Evolutionary conservation across 2,888 invertebrate genomes (phyloP).

Genomic region (Morpho achilles): DNA sequence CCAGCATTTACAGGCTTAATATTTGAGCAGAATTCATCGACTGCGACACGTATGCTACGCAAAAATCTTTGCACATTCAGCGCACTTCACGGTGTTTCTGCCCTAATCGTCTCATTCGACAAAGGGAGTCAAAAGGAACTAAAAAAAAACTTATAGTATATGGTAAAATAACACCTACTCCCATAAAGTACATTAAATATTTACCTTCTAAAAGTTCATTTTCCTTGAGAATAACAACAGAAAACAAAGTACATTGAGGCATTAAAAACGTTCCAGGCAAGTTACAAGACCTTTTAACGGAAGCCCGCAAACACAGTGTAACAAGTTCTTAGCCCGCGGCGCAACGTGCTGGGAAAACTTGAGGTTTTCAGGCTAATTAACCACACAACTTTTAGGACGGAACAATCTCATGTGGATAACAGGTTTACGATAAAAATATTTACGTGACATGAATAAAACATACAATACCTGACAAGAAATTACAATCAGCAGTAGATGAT

Average conservation of each 20-base stretch:
- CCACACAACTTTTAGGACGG: conserved; percentile 54
- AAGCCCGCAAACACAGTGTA: conserved; percentile 43
- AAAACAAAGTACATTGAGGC: conserved; percentile 4
- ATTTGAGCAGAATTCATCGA: too few species aligned
- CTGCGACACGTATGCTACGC: too few species aligned
- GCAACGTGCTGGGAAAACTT: conserved; percentile 59
- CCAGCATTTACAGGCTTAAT: too few species aligned
- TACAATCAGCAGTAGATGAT: too few species aligned
- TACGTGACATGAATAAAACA: conserved; percentile 10
- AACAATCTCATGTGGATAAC: conserved; percentile 47
- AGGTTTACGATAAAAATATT: conserved; percentile 41
- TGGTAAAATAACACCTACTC: too few species aligned
- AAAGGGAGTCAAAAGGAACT: too few species aligned
- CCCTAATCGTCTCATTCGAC: too few species aligned
- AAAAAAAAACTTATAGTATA: too few species aligned
- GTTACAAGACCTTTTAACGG: conserved; percentile 28
- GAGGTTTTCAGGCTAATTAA: conserved; percentile 62
- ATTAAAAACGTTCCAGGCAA: conserved; percentile 4
- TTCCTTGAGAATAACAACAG: not conserved
- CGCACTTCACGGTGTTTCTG: too few species aligned
- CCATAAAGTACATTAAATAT: not conserved
- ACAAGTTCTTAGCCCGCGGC: conserved; percentile 57
- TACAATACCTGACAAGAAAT: too few species aligned
- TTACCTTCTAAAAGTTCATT: not conserved
- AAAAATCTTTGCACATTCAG: too few species aligned